Evolutionary conservation across 2,113 vertebrate genomes (phyloP).

Genomic region (Emydocephalus ijimae): DNA sequence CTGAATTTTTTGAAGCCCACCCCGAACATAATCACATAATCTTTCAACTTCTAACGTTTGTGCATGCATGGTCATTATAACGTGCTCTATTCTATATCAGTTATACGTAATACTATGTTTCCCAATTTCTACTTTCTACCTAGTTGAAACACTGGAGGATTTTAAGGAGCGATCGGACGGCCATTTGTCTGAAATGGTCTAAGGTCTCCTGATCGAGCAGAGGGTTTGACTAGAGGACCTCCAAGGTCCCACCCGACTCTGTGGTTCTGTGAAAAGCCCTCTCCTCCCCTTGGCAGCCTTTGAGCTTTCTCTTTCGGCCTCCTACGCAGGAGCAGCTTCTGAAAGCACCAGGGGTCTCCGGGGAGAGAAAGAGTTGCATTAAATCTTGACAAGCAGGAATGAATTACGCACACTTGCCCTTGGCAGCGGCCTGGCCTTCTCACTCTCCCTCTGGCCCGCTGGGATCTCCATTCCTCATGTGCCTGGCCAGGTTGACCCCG

Average conservation of each 20-base stretch:
- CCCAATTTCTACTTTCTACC: too few species aligned
- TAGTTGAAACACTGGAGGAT: too few species aligned
- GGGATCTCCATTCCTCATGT: background rate
- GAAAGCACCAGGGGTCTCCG: background rate
- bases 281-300: background rate
- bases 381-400: conserved; percentile 32
- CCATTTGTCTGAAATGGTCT: too few species aligned
- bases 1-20: too few species aligned
- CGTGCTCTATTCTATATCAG: too few species aligned
- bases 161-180: too few species aligned
- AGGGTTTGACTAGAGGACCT: background rate
- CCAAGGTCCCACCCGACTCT: background rate
- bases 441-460: background rate
- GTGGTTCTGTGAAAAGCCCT: background rate
- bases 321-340: background rate
- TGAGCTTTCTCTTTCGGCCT: background rate
- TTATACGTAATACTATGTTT: too few species aligned
- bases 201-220: background rate
- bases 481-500: background rate
- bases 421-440: conserved; percentile 4
- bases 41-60: too few species aligned
- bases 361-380: conserved; percentile 31
- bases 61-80: too few species aligned
- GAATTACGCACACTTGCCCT: conserved; percentile 1
- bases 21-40: too few species aligned